Evolutionary conservation across 2,797 vertebrate species (phyloP).

Genomic region (Falco biarmicus): DNA sequence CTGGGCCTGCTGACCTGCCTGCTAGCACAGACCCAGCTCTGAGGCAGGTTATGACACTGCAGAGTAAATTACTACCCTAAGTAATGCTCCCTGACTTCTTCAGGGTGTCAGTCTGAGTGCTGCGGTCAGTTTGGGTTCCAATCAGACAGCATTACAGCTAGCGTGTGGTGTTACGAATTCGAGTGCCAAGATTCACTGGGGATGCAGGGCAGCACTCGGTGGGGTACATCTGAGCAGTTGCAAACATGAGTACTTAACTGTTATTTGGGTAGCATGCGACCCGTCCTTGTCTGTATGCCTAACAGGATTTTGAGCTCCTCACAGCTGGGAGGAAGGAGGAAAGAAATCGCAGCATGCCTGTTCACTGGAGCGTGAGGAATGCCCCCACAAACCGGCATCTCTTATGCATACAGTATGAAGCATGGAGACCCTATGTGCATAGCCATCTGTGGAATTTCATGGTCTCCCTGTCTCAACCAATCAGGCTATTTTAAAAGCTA

Average conservation of each 20-base stretch:
- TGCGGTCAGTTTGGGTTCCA: background rate
- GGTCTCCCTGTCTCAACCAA: background rate
- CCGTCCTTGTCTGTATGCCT: background rate
- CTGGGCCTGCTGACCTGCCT: background rate
- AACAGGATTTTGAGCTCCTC: background rate
- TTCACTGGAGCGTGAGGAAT: background rate
- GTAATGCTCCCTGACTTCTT: background rate
- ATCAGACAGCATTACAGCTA: accelerated
- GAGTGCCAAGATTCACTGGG: background rate
- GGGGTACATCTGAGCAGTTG: background rate
- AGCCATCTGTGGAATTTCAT: background rate
- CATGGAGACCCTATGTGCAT: background rate
- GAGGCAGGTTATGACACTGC: background rate
- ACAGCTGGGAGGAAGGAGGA: background rate
- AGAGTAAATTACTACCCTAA: background rate
- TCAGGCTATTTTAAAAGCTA: background rate
- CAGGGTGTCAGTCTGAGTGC: background rate
- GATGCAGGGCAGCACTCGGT: background rate
- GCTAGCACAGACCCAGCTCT: background rate
- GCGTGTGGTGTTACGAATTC: accelerated
- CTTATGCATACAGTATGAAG: background rate
- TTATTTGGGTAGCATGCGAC: background rate
- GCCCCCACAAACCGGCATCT: background rate
- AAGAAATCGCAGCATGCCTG: background rate
- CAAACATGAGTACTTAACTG: background rate